Evolutionary conservation across 1,140 invertebrate genomes (phyloP).

Genomic region (Schlechtendalia chinensis): DNA sequence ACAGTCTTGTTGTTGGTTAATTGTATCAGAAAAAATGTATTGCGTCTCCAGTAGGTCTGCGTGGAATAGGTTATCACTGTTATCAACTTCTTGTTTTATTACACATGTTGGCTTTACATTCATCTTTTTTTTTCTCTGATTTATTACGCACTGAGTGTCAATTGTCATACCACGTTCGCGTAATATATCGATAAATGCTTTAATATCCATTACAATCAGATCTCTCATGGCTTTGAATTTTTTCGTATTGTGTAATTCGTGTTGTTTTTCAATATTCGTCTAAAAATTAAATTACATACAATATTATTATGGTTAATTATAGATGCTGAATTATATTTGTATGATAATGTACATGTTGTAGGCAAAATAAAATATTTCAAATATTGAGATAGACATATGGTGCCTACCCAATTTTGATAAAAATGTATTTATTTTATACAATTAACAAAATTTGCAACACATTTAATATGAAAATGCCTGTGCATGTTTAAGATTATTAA

Average conservation of each 20-base stretch:
- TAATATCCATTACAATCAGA: conserved; percentile 23
- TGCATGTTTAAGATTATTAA: too few relatives aligned
- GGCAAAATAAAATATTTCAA: too few relatives aligned
- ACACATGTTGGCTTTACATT: background rate
- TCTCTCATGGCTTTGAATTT: conserved; percentile 31
- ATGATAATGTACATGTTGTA: too few relatives aligned
- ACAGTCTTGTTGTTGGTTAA: background rate
- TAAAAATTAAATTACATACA: background rate
- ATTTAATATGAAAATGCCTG: too few relatives aligned
- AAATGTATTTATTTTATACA: too few relatives aligned
- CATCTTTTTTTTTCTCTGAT: background rate
- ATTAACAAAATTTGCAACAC: too few relatives aligned
- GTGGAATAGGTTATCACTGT: background rate
- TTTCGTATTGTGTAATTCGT: conserved; percentile 5
- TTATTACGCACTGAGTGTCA: background rate
- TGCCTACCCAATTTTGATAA: too few relatives aligned
- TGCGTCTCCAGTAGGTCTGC: background rate
- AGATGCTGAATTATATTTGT: too few relatives aligned
- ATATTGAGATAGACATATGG: too few relatives aligned
- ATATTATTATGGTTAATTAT: background rate
- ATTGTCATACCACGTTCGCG: conserved; percentile 19
- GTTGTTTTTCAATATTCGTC: conserved; percentile 18
- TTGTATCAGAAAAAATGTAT: background rate
- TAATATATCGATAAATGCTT: conserved; percentile 2
- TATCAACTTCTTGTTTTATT: background rate